Conservation (phyloP, 2,113 vertebrate species). For the Columbina picui region DNA sequence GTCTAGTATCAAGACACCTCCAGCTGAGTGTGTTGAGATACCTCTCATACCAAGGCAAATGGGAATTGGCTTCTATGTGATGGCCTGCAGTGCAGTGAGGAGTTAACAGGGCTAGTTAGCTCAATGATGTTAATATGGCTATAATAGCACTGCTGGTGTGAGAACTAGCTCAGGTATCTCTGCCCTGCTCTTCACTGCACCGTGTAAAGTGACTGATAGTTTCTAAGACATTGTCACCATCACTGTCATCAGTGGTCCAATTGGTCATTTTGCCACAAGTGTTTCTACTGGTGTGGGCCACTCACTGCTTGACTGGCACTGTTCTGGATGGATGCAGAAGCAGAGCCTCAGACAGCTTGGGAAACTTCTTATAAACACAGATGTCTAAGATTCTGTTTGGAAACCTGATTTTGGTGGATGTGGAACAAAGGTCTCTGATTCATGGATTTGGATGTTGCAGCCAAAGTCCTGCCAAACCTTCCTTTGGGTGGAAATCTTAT, state of each 20-base stretch:
- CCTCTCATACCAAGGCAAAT: neutral
- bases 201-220: neutral
- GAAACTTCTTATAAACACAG: neutral
- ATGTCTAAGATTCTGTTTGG: neutral
- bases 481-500: neutral
- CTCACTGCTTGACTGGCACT: neutral
- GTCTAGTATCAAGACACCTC: neutral
- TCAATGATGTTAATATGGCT: neutral
- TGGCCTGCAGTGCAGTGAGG: neutral
- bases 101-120: neutral
- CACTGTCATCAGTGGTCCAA: too few species aligned
- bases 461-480: neutral
- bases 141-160: neutral
- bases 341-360: neutral
- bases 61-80: neutral
- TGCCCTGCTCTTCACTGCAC: neutral
- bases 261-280: too few species aligned
- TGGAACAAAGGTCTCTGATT: neutral
- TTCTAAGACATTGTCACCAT: neutral
- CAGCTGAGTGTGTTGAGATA: neutral
- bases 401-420: neutral
- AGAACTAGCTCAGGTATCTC: neutral
- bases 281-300: neutral
- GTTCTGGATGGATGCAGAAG: neutral
- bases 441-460: neutral